Base-by-base conservation (phyloP, 2,797 vertebrate genomes). In the Rhynchonycteris naso region DNA sequence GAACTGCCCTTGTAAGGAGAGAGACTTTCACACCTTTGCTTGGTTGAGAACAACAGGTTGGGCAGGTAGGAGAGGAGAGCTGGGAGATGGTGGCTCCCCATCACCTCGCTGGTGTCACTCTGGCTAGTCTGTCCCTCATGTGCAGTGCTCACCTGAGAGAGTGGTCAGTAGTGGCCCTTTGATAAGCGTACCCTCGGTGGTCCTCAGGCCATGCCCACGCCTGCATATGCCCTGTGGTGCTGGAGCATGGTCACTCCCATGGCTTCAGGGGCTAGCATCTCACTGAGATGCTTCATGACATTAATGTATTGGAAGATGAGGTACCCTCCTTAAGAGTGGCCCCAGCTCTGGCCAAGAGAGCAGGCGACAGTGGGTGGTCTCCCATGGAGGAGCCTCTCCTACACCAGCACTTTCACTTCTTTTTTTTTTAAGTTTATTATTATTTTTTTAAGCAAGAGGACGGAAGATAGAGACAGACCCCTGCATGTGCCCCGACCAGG, bases 211-310 rank as follows among this genome's bases (percentile, higher is more conserved):
- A 54, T n/a, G 21, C 22, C 50, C 35, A 84, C 0, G 0, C 15
- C 7, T 15, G 11, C 21, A 19, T 21, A 1, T 2, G 12, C 65
- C 1, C 13, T 59, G 35, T 33, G 28, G 50, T 0, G 2, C 61
- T 59, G 52, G 38, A 47, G 68, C 14, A 9, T 15, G 68, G 30
- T 4, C 5, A 43, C 43, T 35, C 52, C 1, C 0, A 9, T 16
- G n/a, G 18, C 38, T 18, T 30, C 5, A 0, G 72, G 38, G 11
- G 9, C 61, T 47, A 65, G 59, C 4, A 1, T 76, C 38, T 19
- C 5, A 12, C 2, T 2, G 21, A 43, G 63, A 11, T 26, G 11
- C 24, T 13, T 28, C 26, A 0, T 22, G n/a, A 61, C 14, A 2
- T 24, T 30, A 38, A 16, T 14, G 6, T 83, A 56, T 72, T 80